phyloP scores from a whole-genome alignment of 1,140 invertebrate species.

The Cotesia chilonis region DNA sequence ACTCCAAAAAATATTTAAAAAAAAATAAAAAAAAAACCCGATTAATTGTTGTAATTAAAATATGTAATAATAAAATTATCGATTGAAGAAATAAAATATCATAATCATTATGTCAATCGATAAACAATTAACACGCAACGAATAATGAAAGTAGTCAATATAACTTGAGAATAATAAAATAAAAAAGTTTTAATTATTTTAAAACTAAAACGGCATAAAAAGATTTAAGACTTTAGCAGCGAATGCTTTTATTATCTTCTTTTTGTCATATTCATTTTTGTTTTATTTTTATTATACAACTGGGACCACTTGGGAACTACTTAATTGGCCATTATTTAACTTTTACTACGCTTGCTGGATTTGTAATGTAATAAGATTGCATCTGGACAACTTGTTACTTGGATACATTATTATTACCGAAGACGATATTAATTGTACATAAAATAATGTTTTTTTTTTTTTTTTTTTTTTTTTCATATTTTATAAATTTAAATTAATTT shows the following conservation, averaged over 20 bases:
- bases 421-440: too few relatives aligned
- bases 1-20: conserved; percentile 5
- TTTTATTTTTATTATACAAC: conserved; percentile 10
- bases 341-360: conserved; percentile 2
- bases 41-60: not conserved
- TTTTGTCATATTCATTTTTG: not conserved
- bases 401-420: too few relatives aligned
- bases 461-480: too few relatives aligned
- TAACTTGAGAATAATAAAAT: conserved; percentile 41
- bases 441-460: too few relatives aligned
- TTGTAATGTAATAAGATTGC: not conserved
- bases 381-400: too few relatives aligned
- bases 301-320: conserved; percentile 29
- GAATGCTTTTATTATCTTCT: not conserved
- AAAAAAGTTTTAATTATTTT: conserved; percentile 10
- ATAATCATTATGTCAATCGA: conserved; percentile 33
- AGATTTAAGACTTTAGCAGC: too few relatives aligned
- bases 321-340: not conserved
- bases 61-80: conserved; percentile 3
- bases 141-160: conserved; percentile 59
- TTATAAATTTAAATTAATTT: too few relatives aligned
- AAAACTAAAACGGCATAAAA: too few relatives aligned
- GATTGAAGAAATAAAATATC: not conserved
- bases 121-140: conserved; percentile 51
- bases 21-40: conserved; percentile 11